phyloP scores from a whole-genome alignment of 2,113 vertebrate species.

The Theristicus caerulescens region DNA sequence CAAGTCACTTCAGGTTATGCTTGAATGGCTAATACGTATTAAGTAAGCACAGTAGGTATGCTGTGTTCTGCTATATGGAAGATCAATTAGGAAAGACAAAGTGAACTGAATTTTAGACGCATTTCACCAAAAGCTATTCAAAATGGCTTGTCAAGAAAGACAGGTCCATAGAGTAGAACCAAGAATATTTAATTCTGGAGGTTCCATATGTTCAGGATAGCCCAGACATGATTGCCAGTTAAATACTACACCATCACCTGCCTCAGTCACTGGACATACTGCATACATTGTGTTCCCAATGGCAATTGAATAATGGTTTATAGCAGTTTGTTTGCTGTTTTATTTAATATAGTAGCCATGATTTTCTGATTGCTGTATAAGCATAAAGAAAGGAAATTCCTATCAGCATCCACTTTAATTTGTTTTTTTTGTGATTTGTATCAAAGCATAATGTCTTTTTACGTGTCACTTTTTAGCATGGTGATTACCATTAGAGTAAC shows the following conservation, averaged over 20 bases:
- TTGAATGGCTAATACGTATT: fast-evolving
- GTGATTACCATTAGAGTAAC: background rate
- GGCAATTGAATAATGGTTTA: background rate
- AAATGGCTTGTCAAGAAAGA: background rate
- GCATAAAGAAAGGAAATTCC: background rate
- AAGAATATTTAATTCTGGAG: background rate
- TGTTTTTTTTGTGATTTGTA: background rate
- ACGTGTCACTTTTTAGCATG: background rate
- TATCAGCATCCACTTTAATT: background rate
- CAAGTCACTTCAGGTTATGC: background rate
- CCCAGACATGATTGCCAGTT: background rate
- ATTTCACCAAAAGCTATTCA: background rate
- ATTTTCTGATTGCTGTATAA: background rate
- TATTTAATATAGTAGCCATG: background rate
- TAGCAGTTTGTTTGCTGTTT: background rate
- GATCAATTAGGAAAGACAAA: background rate
- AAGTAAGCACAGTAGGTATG: background rate
- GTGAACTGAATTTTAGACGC: background rate
- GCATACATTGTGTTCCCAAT: background rate
- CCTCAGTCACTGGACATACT: background rate
- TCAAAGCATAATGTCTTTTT: background rate
- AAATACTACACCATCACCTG: background rate
- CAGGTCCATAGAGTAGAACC: background rate
- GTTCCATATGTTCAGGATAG: background rate
- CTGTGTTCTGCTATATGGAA: background rate